phyloP scores from a whole-genome alignment of 2,113 vertebrate genomes.

The Alces alces region DNA sequence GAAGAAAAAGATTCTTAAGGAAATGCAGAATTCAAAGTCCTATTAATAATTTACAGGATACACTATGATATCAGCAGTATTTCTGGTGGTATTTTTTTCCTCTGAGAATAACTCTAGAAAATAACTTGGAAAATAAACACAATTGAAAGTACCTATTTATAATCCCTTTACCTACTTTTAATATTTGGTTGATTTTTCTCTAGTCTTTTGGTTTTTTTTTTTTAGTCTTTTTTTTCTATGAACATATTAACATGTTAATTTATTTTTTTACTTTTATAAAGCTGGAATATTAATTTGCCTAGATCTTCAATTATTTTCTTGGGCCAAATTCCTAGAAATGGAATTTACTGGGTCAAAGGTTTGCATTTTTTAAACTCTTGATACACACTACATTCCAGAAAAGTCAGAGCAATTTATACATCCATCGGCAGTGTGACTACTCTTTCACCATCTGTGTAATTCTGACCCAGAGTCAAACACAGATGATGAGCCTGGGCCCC shows the following conservation, averaged over 20 bases:
- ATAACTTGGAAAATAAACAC: neutral
- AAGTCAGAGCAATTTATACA: neutral
- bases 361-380: neutral
- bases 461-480: neutral
- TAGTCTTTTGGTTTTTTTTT: neutral
- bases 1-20: neutral
- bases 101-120: neutral
- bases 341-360: neutral
- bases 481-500: neutral
- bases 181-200: neutral
- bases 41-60: neutral
- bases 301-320: slow-evolving; percentile 16
- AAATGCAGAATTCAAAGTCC: neutral
- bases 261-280: neutral
- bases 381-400: neutral
- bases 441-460: neutral
- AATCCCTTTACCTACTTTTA: neutral
- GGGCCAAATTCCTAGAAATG: neutral
- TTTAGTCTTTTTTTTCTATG: neutral
- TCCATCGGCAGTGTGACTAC: neutral
- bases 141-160: neutral
- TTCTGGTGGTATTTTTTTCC: neutral
- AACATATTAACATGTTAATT: neutral
- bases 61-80: neutral
- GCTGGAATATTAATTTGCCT: neutral